Evolutionary conservation across 2,113 vertebrate genomes (phyloP).

Genomic region (Empidonax traillii): DNA sequence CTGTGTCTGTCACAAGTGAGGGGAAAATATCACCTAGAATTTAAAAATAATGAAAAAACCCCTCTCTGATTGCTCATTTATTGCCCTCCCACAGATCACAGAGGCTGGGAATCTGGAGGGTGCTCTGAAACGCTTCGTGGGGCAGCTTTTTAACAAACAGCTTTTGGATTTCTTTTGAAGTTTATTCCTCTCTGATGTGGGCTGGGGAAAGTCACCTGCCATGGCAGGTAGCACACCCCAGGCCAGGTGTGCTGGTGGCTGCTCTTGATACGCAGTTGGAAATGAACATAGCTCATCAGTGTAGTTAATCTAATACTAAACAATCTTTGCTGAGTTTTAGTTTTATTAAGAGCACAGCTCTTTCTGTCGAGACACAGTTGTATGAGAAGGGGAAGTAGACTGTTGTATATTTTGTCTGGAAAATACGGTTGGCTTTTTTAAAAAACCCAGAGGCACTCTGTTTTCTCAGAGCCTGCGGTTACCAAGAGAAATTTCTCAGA

Average conservation of each 20-base stretch:
- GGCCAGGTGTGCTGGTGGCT: neutral
- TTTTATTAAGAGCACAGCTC: neutral
- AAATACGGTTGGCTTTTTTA: neutral
- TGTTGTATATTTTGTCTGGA: neutral
- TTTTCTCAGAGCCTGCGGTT: slow-evolving; percentile 7
- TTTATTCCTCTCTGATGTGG: neutral
- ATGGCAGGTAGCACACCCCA: neutral
- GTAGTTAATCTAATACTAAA: neutral
- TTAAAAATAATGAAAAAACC: neutral
- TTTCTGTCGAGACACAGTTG: neutral
- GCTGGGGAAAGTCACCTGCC: neutral
- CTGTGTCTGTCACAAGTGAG: neutral
- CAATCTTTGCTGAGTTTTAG: neutral
- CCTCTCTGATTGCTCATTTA: neutral
- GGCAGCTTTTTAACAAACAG: neutral
- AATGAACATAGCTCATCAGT: neutral
- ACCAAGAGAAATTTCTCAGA: neutral
- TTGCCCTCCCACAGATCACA: neutral
- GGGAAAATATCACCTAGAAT: neutral
- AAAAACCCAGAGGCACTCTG: neutral
- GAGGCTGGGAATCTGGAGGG: neutral
- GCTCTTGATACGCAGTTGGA: neutral
- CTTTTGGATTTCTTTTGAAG: neutral
- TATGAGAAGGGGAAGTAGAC: neutral
- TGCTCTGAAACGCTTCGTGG: neutral